Evolutionary conservation across 2,888 invertebrate genomes (phyloP).

Genomic region (Neocrepidodera transversa): DNA sequence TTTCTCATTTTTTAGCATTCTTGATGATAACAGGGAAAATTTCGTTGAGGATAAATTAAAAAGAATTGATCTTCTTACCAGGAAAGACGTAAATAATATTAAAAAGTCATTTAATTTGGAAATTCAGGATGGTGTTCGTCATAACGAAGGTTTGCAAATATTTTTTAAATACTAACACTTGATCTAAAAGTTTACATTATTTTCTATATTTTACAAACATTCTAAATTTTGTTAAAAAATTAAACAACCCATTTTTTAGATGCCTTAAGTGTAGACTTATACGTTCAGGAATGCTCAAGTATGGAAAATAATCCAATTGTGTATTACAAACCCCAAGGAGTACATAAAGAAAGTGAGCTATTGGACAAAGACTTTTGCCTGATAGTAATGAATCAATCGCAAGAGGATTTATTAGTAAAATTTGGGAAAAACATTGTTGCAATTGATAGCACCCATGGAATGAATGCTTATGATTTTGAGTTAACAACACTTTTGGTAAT

Average conservation of each 20-base stretch:
- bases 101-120: not conserved
- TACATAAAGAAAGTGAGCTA: not conserved
- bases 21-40: too few species aligned
- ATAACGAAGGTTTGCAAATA: not conserved
- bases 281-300: not conserved
- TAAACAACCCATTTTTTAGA: not conserved
- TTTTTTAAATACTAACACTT: not conserved
- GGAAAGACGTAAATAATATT: too few species aligned
- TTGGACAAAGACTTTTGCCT: conserved; percentile 19
- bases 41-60: too few species aligned
- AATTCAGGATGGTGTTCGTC: not conserved
- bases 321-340: not conserved
- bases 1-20: too few species aligned
- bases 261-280: not conserved
- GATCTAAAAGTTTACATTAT: not conserved
- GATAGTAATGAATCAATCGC: conserved; percentile 28
- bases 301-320: not conserved
- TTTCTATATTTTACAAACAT: too few species aligned
- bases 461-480: conserved; percentile 34
- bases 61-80: too few species aligned
- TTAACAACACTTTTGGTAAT: conserved; percentile 30
- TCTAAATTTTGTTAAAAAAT: too few species aligned
- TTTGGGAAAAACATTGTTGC: conserved; percentile 30
- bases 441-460: conserved; percentile 26
- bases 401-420: conserved; percentile 20